A percentile compares a stretch with the other conserved stretches of the same genome.
Evolutionary conservation across 1,140 invertebrate species (phyloP).

Genomic region (Anoplophora glabripennis): DNA sequence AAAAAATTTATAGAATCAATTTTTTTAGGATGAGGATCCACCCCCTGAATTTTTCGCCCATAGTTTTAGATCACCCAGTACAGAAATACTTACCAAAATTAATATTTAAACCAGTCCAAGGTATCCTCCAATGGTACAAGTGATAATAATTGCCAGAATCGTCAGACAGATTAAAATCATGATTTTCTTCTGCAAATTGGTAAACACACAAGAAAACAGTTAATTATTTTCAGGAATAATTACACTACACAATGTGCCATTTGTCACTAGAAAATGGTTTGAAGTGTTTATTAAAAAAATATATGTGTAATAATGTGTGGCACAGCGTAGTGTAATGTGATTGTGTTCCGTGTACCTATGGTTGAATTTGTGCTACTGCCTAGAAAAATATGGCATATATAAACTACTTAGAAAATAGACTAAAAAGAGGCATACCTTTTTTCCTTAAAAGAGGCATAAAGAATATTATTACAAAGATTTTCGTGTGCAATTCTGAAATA

Average conservation of each 20-base stretch:
- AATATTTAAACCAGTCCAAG: conserved; percentile 40
- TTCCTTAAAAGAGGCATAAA: no score
- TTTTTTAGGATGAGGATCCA: neutral
- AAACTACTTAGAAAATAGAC: no score
- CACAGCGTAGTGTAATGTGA: no score
- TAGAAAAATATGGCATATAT: no score
- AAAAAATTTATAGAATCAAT: no score
- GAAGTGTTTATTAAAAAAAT: no score
- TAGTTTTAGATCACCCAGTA: neutral
- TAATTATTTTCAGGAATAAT: conserved; percentile 9
- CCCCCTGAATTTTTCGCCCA: neutral
- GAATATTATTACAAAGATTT: no score
- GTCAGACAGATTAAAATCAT: conserved; percentile 97
- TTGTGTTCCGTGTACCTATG: no score
- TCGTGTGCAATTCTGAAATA: no score
- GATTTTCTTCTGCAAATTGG: conserved; percentile 91
- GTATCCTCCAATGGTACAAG: conserved; percentile 45
- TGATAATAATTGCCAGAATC: conserved; percentile 63
- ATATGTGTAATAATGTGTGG: no score
- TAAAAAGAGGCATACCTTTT: no score
- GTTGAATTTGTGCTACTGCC: no score
- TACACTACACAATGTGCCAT: conserved; percentile 31
- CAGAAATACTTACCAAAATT: conserved; percentile 21
- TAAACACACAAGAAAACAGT: conserved; percentile 36
- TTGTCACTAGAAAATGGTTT: conserved; percentile 29